phyloP scores from a whole-genome alignment of 2,113 vertebrate species.

The Eleginops maclovinus region DNA sequence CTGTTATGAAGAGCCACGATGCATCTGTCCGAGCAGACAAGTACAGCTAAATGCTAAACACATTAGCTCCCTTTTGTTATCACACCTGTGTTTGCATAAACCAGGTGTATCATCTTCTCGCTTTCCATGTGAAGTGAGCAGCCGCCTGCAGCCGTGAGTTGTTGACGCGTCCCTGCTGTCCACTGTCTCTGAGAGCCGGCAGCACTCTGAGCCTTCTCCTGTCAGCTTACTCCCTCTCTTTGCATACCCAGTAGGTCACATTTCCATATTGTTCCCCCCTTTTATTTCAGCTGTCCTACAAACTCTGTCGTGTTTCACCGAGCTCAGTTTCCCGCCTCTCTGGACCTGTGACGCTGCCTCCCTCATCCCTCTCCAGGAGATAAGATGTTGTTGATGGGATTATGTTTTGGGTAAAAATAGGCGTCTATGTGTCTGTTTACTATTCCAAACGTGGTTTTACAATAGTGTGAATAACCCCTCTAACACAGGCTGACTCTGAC shows the following conservation, averaged over 20 bases:
- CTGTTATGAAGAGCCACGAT: too few relatives aligned
- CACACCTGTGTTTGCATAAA: too few relatives aligned
- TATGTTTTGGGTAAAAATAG: background rate
- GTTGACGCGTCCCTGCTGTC: constrained; percentile 55
- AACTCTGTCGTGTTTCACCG: constrained; percentile 26
- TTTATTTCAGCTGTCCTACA: constrained; percentile 33
- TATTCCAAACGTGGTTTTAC: background rate
- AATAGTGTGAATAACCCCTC: background rate
- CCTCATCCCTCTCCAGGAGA: background rate
- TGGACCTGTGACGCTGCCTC: background rate
- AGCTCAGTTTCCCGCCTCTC: background rate
- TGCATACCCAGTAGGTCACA: constrained; percentile 69
- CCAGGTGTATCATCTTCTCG: too few relatives aligned
- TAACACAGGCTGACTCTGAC: background rate
- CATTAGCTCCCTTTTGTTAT: too few relatives aligned
- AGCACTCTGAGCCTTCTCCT: constrained; percentile 9
- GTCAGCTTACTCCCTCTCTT: constrained; percentile 52
- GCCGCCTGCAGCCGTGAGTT: constrained; percentile 43
- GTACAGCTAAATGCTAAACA: too few relatives aligned
- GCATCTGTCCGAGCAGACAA: too few relatives aligned
- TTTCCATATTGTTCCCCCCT: constrained; percentile 59
- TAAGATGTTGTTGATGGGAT: background rate
- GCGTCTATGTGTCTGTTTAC: background rate
- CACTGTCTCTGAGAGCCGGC: constrained; percentile 36
- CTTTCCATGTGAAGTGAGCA: constrained; percentile 31